phyloP scores from a whole-genome alignment of 2,888 invertebrate genomes.

The Drosophila merina region DNA sequence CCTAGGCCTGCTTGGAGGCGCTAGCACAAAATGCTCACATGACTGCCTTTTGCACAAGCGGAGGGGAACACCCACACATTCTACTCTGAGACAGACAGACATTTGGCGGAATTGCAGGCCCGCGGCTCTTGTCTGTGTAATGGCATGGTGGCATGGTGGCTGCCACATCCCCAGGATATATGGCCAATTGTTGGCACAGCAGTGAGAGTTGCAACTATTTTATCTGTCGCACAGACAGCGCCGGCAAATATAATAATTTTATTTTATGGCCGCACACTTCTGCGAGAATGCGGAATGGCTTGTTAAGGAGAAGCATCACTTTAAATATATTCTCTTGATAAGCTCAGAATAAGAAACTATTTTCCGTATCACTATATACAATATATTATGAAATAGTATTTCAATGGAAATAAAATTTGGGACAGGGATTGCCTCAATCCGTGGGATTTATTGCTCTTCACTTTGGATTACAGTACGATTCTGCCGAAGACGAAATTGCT shows the following conservation, averaged over 20 bases:
- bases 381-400: not conserved
- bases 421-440: conserved; percentile 7
- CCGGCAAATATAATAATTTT: conserved; percentile 34
- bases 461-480: conserved; percentile 34
- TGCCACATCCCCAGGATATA: conserved; percentile 24
- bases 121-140: conserved; percentile 30
- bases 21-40: conserved; percentile 56
- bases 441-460: conserved; percentile 30
- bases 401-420: conserved; percentile 25
- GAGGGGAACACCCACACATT: not conserved
- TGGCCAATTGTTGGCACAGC: conserved; percentile 35
- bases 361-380: not conserved
- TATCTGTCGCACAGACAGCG: conserved; percentile 28
- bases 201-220: conserved; percentile 34
- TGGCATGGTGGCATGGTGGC: conserved; percentile 28
- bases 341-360: not conserved
- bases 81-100: not conserved
- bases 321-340: not conserved
- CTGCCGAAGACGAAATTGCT: conserved; percentile 24
- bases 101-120: conserved; percentile 36
- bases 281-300: conserved; percentile 3
- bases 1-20: conserved; percentile 33
- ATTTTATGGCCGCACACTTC: conserved; percentile 27
- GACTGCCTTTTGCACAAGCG: conserved; percentile 39
- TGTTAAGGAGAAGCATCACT: not conserved